These are phyloP conservation scores for Rhodinocichla rosea DNA, from an alignment of 2,113 vertebrate genomes.

Conservation along the genomic window DNA sequence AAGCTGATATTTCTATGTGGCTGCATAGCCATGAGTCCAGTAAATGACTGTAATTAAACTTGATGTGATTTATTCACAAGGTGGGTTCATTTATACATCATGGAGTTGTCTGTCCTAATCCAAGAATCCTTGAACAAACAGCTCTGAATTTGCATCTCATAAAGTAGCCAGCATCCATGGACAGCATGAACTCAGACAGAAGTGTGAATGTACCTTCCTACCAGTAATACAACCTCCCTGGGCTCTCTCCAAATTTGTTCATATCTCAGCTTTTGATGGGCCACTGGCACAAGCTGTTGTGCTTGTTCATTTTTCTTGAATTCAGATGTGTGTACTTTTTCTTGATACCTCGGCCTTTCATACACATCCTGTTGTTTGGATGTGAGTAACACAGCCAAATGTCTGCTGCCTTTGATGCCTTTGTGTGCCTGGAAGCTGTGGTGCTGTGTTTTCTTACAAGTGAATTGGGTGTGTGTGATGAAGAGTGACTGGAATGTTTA, in stretches of 20 bases:
- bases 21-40: neutral
- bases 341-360: neutral
- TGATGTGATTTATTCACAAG: neutral
- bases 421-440: neutral
- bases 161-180: neutral
- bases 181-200: neutral
- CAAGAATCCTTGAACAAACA: neutral
- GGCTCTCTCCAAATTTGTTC: neutral
- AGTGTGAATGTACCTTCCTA: neutral
- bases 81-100: neutral
- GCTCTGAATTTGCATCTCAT: neutral
- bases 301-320: neutral
- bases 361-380: neutral
- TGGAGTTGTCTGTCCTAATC: slow-evolving; percentile 5
- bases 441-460: neutral
- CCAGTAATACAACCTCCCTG: neutral
- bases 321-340: neutral
- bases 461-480: neutral
- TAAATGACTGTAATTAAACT: neutral
- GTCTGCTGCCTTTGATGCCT: neutral
- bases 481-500: neutral
- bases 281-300: neutral
- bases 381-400: neutral
- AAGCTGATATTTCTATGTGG: neutral
- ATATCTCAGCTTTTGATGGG: neutral